phyloP scores from a whole-genome alignment of 2,888 invertebrate species.

The Volucella zonaria region DNA sequence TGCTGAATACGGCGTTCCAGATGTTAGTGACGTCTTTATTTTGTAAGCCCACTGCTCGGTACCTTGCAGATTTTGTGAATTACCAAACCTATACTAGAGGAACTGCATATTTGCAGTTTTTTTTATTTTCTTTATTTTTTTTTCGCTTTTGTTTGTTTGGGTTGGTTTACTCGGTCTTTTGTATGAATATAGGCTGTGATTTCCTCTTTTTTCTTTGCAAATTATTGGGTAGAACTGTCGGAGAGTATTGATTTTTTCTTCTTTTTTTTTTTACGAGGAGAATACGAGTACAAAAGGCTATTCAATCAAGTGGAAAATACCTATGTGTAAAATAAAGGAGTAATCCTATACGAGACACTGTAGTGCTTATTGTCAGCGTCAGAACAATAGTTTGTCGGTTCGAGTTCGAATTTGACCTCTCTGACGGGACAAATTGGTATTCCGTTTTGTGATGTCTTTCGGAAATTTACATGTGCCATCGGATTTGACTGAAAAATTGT shows the following conservation, averaged over 20 bases:
- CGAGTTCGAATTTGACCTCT: no score
- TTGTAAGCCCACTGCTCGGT: constrained; percentile 37
- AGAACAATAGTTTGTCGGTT: no score
- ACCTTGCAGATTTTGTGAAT: constrained; percentile 5
- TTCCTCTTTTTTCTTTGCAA: constrained; percentile 37
- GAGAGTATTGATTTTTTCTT: constrained; percentile 49
- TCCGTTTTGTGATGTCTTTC: no score
- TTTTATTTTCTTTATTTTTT: constrained; percentile 26
- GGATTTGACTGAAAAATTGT: no score
- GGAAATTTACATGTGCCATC: no score
- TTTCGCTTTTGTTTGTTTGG: constrained; percentile 61
- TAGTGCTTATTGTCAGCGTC: constrained; percentile 4
- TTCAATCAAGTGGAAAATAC: constrained; percentile 48
- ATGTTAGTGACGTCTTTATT: constrained; percentile 60
- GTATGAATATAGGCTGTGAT: constrained; percentile 32
- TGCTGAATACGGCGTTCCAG: constrained; percentile 60
- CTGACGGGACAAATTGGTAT: no score
- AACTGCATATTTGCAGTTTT: background rate
- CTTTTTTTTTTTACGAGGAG: background rate
- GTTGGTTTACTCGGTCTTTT: constrained; percentile 51
- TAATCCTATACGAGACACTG: constrained; percentile 30
- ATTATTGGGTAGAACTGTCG: constrained; percentile 33
- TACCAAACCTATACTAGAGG: no score
- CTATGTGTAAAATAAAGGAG: constrained; percentile 16
- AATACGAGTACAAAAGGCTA: constrained; percentile 44